phyloP scores from a whole-genome alignment of 2,797 vertebrate species.

The Sandelia bainsii region DNA sequence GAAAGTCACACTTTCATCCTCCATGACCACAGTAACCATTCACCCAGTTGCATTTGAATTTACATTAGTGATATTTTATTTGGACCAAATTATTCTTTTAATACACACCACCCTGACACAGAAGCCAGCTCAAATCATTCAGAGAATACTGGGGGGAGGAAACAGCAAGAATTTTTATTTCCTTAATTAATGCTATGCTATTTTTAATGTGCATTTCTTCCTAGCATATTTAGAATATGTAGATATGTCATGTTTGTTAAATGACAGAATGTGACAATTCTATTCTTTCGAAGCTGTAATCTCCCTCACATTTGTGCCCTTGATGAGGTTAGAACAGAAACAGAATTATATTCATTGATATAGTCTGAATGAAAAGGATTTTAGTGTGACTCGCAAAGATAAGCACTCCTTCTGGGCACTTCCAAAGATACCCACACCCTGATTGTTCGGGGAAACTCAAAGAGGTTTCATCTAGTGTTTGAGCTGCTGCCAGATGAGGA shows the following conservation, averaged over 20 bases:
- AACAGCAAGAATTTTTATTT: slow-evolving; percentile 22
- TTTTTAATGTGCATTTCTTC: slow-evolving; percentile 21
- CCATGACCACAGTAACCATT: slow-evolving; percentile 15
- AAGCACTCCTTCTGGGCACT: slow-evolving; percentile 62
- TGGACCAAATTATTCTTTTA: slow-evolving; percentile 39
- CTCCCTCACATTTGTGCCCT: slow-evolving; percentile 39
- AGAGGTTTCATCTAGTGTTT: slow-evolving; percentile 71
- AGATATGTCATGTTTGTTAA: slow-evolving; percentile 20
- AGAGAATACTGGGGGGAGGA: slow-evolving; percentile 16
- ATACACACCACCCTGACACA: slow-evolving; percentile 10
- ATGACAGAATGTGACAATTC: slow-evolving; percentile 1
- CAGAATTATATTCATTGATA: slow-evolving; percentile 61
- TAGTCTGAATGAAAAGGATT: slow-evolving; percentile 59
- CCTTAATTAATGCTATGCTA: slow-evolving; percentile 15
- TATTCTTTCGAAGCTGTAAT: slow-evolving; percentile 29
- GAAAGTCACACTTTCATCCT: slow-evolving; percentile 63
- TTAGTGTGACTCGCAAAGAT: slow-evolving; percentile 64
- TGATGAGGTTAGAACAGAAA: slow-evolving; percentile 53
- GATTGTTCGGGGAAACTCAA: slow-evolving; percentile 76
- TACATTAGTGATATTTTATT: slow-evolving; percentile 30
- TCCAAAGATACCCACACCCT: slow-evolving; percentile 64
- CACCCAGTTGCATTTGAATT: slow-evolving; percentile 32
- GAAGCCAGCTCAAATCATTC: slow-evolving; percentile 16
- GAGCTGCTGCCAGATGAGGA: slow-evolving; percentile 65
- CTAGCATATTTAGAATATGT: slow-evolving; percentile 2